Percentiles rank a stretch among this genome's conserved stretches.
Evolutionary conservation across 2,797 vertebrate species (phyloP).

Genomic region (Phalloptychus januarius): DNA sequence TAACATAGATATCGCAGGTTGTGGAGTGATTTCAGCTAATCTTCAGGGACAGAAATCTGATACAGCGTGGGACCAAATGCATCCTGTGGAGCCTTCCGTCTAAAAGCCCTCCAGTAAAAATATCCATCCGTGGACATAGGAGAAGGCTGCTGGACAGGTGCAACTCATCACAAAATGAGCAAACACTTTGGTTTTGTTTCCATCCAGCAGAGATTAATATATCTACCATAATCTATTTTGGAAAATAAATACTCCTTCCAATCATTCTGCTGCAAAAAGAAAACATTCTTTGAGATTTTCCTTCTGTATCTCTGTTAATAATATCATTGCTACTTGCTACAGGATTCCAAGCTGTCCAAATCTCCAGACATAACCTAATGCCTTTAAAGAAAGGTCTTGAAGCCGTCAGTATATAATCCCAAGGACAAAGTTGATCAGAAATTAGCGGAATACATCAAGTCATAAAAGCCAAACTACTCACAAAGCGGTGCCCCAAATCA

Average conservation of each 20-base stretch:
- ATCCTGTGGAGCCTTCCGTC: slow-evolving; percentile 55
- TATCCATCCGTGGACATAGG: slow-evolving; percentile 46
- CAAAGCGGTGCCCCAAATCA: not conserved
- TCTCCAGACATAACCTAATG: not conserved
- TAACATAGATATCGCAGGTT: slow-evolving; percentile 43
- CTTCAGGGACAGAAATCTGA: slow-evolving; percentile 63
- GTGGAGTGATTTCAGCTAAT: slow-evolving; percentile 54
- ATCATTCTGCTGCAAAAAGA: not conserved
- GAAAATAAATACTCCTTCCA: not conserved
- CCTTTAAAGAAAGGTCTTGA: not conserved
- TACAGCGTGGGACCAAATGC: slow-evolving; percentile 56
- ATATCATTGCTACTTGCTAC: not conserved
- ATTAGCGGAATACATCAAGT: slow-evolving; percentile 57
- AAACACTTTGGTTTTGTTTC: not conserved
- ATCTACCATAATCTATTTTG: not conserved
- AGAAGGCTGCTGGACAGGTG: slow-evolving; percentile 61
- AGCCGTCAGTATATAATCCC: not conserved
- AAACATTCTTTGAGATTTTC: not conserved
- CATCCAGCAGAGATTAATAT: slow-evolving; percentile 3
- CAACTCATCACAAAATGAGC: slow-evolving; percentile 46
- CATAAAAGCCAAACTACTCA: slow-evolving; percentile 23
- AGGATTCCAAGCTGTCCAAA: not conserved
- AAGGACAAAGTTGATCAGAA: slow-evolving; percentile 17
- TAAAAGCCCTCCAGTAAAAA: slow-evolving; percentile 62
- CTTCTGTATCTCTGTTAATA: not conserved